phyloP scores from a whole-genome alignment of 2,113 vertebrate species.

The Tonatia bakeri region DNA sequence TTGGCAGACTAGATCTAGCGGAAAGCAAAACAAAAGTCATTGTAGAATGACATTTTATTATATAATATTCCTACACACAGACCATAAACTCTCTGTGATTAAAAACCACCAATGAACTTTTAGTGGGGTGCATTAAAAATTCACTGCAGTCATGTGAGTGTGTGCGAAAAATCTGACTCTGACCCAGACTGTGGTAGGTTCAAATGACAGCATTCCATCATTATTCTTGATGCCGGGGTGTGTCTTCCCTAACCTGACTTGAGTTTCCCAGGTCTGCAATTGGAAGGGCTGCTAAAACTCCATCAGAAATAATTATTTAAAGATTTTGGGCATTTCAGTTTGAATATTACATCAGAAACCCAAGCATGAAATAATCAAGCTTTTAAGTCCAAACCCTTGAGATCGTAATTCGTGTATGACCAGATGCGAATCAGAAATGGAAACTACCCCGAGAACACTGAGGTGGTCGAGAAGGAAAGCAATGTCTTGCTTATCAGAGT shows the following conservation, averaged over 20 bases:
- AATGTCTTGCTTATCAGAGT: slow-evolving; percentile 79
- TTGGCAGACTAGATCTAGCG: slow-evolving; percentile 19
- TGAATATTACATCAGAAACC: slow-evolving; percentile 57
- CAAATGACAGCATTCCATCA: not conserved
- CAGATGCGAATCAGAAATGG: slow-evolving; percentile 60
- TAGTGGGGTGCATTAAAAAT: not conserved
- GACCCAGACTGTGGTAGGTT: slow-evolving; percentile 42
- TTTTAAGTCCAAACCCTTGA: slow-evolving; percentile 64
- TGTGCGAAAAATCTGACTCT: slow-evolving; percentile 32
- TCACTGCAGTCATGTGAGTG: slow-evolving; percentile 38
- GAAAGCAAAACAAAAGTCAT: slow-evolving; percentile 23
- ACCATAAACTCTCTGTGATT: slow-evolving; percentile 38
- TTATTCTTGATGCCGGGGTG: not conserved
- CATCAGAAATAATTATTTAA: slow-evolving; percentile 54
- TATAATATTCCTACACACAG: not conserved
- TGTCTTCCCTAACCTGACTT: slow-evolving; percentile 10
- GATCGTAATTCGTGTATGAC: slow-evolving; percentile 55
- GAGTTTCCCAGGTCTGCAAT: slow-evolving; percentile 28
- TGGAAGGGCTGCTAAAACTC: slow-evolving; percentile 24
- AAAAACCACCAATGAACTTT: slow-evolving; percentile 53
- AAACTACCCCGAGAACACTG: slow-evolving; percentile 60
- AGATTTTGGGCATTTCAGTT: slow-evolving; percentile 49
- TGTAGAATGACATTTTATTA: not conserved
- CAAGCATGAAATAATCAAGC: slow-evolving; percentile 67
- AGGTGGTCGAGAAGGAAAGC: slow-evolving; percentile 78